Percentiles rank a stretch among this genome's conserved stretches.
These are phyloP conservation scores for Toxotes lorentzi DNA, from an alignment of 2,797 vertebrate species.

Conservation along the genomic window DNA sequence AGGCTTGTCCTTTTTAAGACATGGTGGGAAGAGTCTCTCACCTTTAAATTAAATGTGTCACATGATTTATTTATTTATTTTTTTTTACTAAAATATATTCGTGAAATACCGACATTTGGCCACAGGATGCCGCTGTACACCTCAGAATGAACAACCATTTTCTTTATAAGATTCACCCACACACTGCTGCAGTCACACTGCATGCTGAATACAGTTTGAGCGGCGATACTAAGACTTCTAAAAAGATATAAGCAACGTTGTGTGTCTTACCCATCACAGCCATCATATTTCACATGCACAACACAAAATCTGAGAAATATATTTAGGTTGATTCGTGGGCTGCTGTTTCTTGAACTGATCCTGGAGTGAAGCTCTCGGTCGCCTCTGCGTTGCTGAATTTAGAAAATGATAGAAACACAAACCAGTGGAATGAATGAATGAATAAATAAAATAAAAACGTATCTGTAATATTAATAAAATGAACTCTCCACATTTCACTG, in stretches of 20 bases:
- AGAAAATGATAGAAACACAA: neutral
- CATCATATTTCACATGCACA: neutral
- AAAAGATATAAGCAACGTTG: neutral
- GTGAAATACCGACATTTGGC: neutral
- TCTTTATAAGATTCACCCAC: neutral
- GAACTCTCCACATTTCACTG: neutral
- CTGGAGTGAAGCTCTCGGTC: neutral
- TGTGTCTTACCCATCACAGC: neutral
- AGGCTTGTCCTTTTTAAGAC: neutral
- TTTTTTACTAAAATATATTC: too few relatives aligned
- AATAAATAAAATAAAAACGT: too few relatives aligned
- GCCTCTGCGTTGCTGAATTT: neutral
- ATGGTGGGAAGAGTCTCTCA: too few relatives aligned
- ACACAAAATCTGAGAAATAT: neutral
- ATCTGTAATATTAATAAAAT: neutral
- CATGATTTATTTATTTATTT: neutral
- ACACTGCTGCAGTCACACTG: slow-evolving; percentile 11
- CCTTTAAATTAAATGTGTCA: neutral
- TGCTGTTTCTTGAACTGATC: neutral
- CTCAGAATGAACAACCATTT: neutral
- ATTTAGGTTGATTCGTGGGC: neutral
- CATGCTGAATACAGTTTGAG: neutral
- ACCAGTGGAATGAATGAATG: neutral
- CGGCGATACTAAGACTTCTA: too few relatives aligned
- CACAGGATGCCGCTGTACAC: slow-evolving; percentile 56